A percentile compares a stretch with the other conserved stretches of the same genome.
Conservation (phyloP, 2,888 invertebrate genomes). For the Pherbina coryleti region DNA sequence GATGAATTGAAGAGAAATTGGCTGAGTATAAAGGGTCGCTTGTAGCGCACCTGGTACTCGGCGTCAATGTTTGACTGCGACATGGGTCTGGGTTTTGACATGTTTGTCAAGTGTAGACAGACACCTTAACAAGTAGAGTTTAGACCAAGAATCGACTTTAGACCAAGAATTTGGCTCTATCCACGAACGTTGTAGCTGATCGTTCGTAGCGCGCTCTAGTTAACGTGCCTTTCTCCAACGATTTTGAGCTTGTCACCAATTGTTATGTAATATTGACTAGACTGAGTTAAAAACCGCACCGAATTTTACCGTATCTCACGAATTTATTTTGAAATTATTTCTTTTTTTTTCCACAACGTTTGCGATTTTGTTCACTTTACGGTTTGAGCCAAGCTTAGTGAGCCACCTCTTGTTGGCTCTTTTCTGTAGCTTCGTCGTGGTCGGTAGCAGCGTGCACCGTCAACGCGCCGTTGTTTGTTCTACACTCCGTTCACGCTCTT, state of each 20-base stretch:
- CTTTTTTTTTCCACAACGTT: background rate
- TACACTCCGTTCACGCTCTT: conserved; percentile 9
- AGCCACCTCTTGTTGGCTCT: background rate
- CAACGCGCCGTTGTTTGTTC: background rate
- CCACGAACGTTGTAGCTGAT: too few species aligned
- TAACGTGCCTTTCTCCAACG: too few species aligned
- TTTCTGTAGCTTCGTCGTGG: background rate
- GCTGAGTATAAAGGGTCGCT: conserved; percentile 61
- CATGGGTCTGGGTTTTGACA: conserved; percentile 63
- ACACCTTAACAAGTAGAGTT: too few species aligned
- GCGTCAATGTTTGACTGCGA: conserved; percentile 58
- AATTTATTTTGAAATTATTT: background rate
- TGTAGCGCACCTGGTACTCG: conserved; percentile 61
- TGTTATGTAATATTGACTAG: too few species aligned
- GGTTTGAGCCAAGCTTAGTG: background rate
- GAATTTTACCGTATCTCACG: too few species aligned
- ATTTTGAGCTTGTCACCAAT: too few species aligned
- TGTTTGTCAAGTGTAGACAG: conserved; percentile 47
- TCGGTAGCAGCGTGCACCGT: background rate
- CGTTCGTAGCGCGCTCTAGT: too few species aligned
- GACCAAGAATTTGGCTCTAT: too few species aligned
- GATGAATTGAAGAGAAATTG: conserved; percentile 72
- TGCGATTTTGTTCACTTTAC: background rate
- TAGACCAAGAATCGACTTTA: too few species aligned
- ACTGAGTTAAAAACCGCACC: too few species aligned